Conservation (phyloP, 2,113 vertebrate species). For the Rhinolophus sinicus region DNA sequence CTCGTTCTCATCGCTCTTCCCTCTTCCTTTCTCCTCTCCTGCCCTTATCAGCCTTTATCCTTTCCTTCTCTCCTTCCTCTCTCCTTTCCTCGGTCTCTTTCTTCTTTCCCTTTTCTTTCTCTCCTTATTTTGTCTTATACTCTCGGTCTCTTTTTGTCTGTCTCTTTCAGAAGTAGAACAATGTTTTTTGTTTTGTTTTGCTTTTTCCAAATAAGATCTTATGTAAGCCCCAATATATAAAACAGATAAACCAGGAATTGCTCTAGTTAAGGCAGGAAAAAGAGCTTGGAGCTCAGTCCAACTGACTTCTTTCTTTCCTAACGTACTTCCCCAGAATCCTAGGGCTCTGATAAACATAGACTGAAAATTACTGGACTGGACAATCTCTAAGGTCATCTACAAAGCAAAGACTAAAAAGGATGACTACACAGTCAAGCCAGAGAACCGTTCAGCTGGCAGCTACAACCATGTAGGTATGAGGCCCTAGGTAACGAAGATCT, state of each 20-base stretch:
- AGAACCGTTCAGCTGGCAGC: not conserved
- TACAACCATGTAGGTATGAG: not conserved
- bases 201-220: not conserved
- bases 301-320: not conserved
- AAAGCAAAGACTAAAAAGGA: slow-evolving; percentile 20
- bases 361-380: not conserved
- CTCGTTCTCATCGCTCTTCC: not conserved
- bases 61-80: not conserved
- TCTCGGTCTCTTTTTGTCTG: not conserved
- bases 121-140: not conserved
- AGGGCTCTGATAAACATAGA: not conserved
- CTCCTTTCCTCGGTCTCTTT: not conserved
- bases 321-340: not conserved
- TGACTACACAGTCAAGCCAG: not conserved
- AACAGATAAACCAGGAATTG: not conserved
- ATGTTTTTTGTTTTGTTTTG: not conserved
- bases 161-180: slow-evolving; percentile 2
- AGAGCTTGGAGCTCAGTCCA: not conserved
- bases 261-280: not conserved
- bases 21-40: not conserved
- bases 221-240: not conserved
- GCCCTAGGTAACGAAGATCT: not conserved
- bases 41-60: not conserved
- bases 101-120: not conserved
- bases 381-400: not conserved